phyloP scores from a whole-genome alignment of 2,797 vertebrate species.

The Brachyrhaphis roseni region DNA sequence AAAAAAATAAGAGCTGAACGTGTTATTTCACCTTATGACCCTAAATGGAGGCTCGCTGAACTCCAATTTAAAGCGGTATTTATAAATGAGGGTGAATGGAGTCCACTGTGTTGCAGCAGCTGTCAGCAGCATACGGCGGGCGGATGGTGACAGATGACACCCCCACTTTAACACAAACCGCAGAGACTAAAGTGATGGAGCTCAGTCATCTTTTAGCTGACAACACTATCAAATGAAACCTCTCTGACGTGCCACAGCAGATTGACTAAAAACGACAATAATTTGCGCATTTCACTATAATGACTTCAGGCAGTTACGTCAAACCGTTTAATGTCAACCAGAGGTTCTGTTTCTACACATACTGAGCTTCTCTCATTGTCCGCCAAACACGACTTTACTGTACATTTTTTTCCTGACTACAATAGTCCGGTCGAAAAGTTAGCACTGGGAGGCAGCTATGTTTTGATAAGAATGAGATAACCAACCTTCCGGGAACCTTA shows the following conservation, averaged over 20 bases:
- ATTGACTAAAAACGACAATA: not conserved
- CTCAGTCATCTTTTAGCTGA: not conserved
- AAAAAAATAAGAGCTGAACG: not conserved
- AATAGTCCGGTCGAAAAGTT: not conserved
- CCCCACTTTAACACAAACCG: not conserved
- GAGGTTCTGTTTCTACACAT: not conserved
- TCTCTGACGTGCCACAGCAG: not conserved
- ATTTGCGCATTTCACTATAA: not conserved
- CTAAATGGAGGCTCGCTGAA: not conserved
- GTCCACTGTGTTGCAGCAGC: not conserved
- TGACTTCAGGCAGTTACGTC: not conserved
- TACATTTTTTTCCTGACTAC: not conserved
- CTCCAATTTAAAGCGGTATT: not conserved
- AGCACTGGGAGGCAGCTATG: too few relatives aligned
- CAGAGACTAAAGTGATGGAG: constrained; percentile 1
- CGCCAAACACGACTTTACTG: not conserved
- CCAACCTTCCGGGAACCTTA: constrained; percentile 94
- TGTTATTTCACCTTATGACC: not conserved
- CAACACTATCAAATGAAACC: not conserved
- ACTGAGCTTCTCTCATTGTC: not conserved
- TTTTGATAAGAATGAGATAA: not conserved
- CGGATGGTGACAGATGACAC: not conserved
- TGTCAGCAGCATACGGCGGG: not conserved
- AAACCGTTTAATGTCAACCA: not conserved
- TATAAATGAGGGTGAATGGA: not conserved